Base-by-base conservation (phyloP, 2,113 vertebrate genomes). In the Podarcis raffonei region DNA sequence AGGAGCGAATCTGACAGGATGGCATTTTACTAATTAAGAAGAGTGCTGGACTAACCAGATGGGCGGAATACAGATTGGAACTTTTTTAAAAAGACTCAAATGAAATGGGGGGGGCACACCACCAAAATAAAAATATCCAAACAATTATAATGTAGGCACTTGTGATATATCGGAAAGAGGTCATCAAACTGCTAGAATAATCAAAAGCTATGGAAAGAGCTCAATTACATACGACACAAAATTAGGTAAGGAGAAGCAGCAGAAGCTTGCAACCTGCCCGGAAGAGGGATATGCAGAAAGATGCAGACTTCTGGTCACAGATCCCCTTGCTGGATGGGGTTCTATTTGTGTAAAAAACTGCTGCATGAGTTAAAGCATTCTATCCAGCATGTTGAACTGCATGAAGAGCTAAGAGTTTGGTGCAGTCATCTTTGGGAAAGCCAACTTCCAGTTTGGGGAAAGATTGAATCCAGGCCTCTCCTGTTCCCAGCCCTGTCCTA, bases 1-100 rank as follows among this genome's bases (percentile, higher is more conserved):
- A 95, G 96, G 94, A 94, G 94, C 95, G 94, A 96, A 95, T 91
- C 92, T 96, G 95, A 96, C 94, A 94, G 95, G 93, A 96, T 95
- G 95, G 94, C 95, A 95, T 96, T 96, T 95, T 96, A 92, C 96
- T 97, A 97, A 97, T 97, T 97, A 97, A 96, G 94, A 96, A 93
- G 96, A 96, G 93, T 96, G 94, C 93, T 93, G 86, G 92, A 91
- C 96, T 94, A 95, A 92, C 94, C 96, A 96, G 94, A 97, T 95
- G 96, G 96, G 95, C 96, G 92, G 84, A 94, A 96, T 93, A 92
- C 93, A 92, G 95, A 97, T 86, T 92, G 90, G 92, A 96, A 97
- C 94, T 95, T 94, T 93, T 35, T 48, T 77, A 83, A 88, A 83
- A 89, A 78, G 74, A 66, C 75, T 68, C 27, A 42, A 48, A 86